phyloP scores from a whole-genome alignment of 2,888 invertebrate genomes.

The Dicyrtomina minuta region DNA sequence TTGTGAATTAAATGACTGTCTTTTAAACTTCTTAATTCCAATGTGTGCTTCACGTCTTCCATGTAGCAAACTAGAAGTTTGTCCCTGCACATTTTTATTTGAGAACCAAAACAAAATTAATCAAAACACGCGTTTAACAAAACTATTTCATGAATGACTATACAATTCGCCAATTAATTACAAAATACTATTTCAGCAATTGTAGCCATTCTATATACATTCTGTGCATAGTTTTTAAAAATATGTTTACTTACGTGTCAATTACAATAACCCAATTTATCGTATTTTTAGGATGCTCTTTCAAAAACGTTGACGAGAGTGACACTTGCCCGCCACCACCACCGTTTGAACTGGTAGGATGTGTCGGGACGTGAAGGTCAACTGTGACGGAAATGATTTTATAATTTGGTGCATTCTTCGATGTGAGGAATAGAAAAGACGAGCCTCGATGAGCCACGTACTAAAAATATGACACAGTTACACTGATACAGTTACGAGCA shows the following conservation, averaged over 20 bases:
- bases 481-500: neutral
- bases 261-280: neutral
- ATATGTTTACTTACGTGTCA: constrained; percentile 2
- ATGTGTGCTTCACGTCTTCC: constrained; percentile 69
- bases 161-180: too few species aligned
- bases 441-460: constrained; percentile 2
- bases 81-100: constrained; percentile 61
- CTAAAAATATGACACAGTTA: neutral
- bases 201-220: too few species aligned
- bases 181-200: too few species aligned
- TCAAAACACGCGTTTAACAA: too few species aligned
- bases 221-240: too few species aligned
- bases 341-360: neutral
- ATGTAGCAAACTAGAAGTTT: constrained; percentile 85
- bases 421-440: constrained; percentile 8
- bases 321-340: neutral
- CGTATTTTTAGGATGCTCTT: constrained; percentile 6
- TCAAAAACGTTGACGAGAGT: neutral
- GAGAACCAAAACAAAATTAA: too few species aligned
- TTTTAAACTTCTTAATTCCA: constrained; percentile 14
- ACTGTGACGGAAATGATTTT: constrained; percentile 7
- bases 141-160: too few species aligned
- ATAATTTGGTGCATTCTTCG: constrained; percentile 11
- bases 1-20: constrained; percentile 11
- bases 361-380: neutral